These are phyloP conservation scores for Lasioglossum oenotherae DNA, from an alignment of 2,888 invertebrate genomes.

Conservation along the genomic window DNA sequence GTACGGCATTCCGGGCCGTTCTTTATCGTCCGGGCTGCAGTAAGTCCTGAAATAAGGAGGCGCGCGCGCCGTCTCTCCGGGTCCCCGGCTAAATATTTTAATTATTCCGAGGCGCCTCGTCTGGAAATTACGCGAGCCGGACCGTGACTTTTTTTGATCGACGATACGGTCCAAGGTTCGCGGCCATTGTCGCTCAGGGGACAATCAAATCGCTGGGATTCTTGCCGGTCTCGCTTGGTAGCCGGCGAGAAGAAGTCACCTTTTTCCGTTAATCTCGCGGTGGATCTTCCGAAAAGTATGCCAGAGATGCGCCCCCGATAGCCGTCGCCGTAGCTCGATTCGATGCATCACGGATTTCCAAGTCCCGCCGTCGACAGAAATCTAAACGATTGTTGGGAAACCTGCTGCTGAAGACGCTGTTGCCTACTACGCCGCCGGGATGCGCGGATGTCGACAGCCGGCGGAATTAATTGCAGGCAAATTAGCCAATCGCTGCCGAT, in stretches of 20 bases:
- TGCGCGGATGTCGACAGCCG: background rate
- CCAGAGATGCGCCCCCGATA: conserved; percentile 47
- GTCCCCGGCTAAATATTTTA: conserved; percentile 71
- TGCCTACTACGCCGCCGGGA: background rate
- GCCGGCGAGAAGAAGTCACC: background rate
- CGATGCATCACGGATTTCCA: conserved; percentile 45
- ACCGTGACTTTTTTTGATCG: conserved; percentile 30
- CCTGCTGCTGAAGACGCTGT: background rate
- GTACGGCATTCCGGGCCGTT: conserved; percentile 74
- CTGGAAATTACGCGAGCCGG: conserved; percentile 51
- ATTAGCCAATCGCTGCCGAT: conserved; percentile 45
- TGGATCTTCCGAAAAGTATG: conserved; percentile 47
- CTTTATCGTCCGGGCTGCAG: conserved; percentile 71
- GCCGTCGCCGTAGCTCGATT: conserved; percentile 6
- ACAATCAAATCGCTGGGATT: conserved; percentile 67
- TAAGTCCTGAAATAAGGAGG: conserved; percentile 44
- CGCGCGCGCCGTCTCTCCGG: conserved; percentile 25
- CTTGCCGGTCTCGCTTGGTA: background rate
- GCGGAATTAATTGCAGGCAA: conserved; percentile 47
- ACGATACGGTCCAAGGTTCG: conserved; percentile 33
- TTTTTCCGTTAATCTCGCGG: conserved; percentile 39
- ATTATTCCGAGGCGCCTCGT: conserved; percentile 64
- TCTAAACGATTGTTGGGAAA: conserved; percentile 35
- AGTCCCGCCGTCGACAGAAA: background rate
- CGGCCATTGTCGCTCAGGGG: conserved; percentile 50